These are phyloP conservation scores for Aspidiotus rigidus DNA, from an alignment of 2,888 invertebrate genomes.

Conservation along the genomic window DNA sequence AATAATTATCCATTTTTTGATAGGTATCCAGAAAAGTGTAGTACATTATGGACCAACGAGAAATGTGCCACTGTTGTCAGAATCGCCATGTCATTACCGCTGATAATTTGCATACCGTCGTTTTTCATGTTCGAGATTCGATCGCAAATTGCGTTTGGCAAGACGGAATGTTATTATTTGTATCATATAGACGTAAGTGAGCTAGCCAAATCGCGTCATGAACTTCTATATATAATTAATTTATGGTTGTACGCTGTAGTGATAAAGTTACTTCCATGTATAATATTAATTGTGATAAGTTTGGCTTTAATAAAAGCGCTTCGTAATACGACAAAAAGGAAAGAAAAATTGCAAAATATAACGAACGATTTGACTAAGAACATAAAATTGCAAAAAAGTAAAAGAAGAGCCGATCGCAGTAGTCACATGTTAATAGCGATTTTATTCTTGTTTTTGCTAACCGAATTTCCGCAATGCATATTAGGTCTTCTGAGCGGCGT, in stretches of 20 bases:
- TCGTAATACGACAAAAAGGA: constrained; percentile 13
- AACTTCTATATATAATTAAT: constrained; percentile 50
- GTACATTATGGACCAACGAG: constrained; percentile 63
- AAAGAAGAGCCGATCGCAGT: constrained; percentile 65
- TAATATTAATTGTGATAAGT: constrained; percentile 63
- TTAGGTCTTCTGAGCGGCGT: constrained; percentile 56
- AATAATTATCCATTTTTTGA: background rate
- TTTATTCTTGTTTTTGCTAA: constrained; percentile 71
- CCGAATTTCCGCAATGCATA: constrained; percentile 72
- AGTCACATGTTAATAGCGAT: constrained; percentile 84
- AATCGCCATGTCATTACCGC: constrained; percentile 64
- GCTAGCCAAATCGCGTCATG: constrained; percentile 42
- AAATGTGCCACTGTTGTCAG: constrained; percentile 68
- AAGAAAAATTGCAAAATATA: constrained; percentile 24
- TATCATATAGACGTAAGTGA: constrained; percentile 50
- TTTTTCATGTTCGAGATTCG: constrained; percentile 60
- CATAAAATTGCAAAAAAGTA: constrained; percentile 49
- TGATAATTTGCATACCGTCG: constrained; percentile 73
- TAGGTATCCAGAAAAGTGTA: constrained; percentile 59
- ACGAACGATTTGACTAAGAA: constrained; percentile 17
- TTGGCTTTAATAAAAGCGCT: constrained; percentile 33
- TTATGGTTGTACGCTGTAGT: constrained; percentile 70
- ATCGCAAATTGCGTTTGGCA: constrained; percentile 49
- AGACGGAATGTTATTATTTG: constrained; percentile 51
- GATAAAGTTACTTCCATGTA: constrained; percentile 70